Evolutionary conservation across 2,113 vertebrate species (phyloP).

Genomic region (Ibidorhyncha struthersii): DNA sequence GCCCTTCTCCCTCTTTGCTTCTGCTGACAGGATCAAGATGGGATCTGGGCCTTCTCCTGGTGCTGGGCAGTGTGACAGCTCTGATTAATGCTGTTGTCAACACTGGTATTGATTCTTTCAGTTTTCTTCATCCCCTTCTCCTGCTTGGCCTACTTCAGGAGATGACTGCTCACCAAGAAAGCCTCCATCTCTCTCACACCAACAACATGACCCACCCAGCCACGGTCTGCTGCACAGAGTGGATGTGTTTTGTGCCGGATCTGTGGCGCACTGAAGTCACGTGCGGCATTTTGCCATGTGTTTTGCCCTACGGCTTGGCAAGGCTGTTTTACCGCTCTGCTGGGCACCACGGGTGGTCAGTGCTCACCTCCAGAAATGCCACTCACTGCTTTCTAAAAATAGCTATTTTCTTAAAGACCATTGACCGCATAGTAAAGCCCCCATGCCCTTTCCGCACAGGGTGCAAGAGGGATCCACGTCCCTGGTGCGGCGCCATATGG

Average conservation of each 20-base stretch:
- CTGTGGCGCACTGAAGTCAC: accelerated
- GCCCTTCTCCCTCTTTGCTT: neutral
- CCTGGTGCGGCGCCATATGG: accelerated
- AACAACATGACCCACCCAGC: neutral
- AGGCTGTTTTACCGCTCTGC: neutral
- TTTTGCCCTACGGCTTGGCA: accelerated
- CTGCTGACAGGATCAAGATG: neutral
- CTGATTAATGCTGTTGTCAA: conserved; percentile 18
- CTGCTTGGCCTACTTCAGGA: neutral
- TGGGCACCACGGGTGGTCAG: accelerated
- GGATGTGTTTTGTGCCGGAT: neutral
- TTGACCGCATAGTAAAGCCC: neutral
- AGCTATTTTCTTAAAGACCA: neutral
- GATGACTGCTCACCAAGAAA: neutral
- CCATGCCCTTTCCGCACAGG: neutral
- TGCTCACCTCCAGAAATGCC: neutral
- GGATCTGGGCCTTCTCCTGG: neutral
- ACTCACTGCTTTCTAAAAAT: neutral
- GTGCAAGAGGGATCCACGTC: too few relatives aligned
- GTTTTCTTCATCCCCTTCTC: neutral
- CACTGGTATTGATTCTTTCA: neutral
- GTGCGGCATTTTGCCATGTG: neutral
- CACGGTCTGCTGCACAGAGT: neutral
- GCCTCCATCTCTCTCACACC: neutral
- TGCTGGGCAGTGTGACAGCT: neutral